phyloP scores from a whole-genome alignment of 1,140 invertebrate genomes.

The Trichonephila inaurata region DNA sequence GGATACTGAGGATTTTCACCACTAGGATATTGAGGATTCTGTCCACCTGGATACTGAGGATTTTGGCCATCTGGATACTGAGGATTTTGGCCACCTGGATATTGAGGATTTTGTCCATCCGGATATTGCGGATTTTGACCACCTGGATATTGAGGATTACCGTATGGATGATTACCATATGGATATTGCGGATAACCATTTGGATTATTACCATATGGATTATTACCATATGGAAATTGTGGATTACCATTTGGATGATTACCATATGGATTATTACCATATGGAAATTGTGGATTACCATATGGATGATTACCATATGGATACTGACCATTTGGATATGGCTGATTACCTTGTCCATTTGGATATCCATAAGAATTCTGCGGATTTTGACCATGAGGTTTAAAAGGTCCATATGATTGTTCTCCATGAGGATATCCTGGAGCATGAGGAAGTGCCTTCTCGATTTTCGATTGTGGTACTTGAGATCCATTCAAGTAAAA shows the following conservation, averaged over 20 bases:
- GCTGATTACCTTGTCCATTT: background rate
- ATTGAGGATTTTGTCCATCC: too few species aligned
- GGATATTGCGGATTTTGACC: too few species aligned
- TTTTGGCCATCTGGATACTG: too few species aligned
- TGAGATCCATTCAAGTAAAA: background rate
- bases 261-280: background rate
- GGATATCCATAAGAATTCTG: background rate
- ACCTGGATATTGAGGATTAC: too few species aligned
- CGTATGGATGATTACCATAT: too few species aligned
- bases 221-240: background rate
- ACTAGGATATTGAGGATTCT: too few species aligned
- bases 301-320: too few species aligned
- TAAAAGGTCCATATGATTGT: background rate
- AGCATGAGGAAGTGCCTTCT: background rate
- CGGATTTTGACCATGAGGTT: background rate
- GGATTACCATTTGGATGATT: background rate
- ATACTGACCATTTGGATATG: background rate
- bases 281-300: too few species aligned
- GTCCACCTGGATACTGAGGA: too few species aligned
- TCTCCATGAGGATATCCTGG: background rate
- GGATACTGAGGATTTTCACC: background rate
- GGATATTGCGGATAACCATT: background rate
- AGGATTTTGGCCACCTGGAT: background rate
- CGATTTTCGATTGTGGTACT: background rate
- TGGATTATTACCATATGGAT: background rate